A percentile compares a stretch with the other conserved stretches of the same genome.
These are phyloP conservation scores for Pheucticus melanocephalus DNA, from an alignment of 2,113 vertebrate species.

Conservation along the genomic window DNA sequence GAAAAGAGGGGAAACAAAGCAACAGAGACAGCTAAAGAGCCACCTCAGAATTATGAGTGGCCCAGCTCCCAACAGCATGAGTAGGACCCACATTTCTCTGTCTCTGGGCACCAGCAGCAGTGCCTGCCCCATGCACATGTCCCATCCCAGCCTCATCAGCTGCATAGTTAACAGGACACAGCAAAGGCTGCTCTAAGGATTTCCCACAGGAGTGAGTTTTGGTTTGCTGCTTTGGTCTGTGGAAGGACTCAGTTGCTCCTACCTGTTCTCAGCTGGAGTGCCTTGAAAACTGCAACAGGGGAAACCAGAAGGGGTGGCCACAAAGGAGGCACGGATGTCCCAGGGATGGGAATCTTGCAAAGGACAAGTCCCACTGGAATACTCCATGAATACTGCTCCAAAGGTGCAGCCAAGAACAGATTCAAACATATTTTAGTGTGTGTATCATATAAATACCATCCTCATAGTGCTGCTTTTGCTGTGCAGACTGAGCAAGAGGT, in stretches of 20 bases:
- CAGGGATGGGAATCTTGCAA: not conserved
- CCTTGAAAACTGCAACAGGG: not conserved
- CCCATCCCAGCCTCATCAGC: not conserved
- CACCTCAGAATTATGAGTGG: not conserved
- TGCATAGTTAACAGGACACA: not conserved
- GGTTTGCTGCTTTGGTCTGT: not conserved
- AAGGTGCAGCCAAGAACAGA: not conserved
- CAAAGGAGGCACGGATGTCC: not conserved
- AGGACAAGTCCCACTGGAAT: not conserved
- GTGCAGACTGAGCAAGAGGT: not conserved
- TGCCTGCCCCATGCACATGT: fast-evolving
- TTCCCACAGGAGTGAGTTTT: fast-evolving
- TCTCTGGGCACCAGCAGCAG: not conserved
- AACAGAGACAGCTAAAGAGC: not conserved
- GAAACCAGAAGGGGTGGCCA: not conserved
- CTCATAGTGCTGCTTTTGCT: not conserved
- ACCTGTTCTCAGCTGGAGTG: not conserved
- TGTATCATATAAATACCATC: not conserved
- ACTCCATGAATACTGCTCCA: not conserved
- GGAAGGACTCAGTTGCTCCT: not conserved
- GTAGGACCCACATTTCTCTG: not conserved
- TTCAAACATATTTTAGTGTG: not conserved
- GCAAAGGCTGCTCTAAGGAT: not conserved
- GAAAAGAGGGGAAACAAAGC: not conserved
- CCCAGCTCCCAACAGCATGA: not conserved